Evolutionary conservation across 30 jellyfish, hydroid and myxozoan genomes (phyloP), one percentile per base, ranked within the genome.

Genomic region (Aurelia aurita complex sp. Pacific): DNA sequence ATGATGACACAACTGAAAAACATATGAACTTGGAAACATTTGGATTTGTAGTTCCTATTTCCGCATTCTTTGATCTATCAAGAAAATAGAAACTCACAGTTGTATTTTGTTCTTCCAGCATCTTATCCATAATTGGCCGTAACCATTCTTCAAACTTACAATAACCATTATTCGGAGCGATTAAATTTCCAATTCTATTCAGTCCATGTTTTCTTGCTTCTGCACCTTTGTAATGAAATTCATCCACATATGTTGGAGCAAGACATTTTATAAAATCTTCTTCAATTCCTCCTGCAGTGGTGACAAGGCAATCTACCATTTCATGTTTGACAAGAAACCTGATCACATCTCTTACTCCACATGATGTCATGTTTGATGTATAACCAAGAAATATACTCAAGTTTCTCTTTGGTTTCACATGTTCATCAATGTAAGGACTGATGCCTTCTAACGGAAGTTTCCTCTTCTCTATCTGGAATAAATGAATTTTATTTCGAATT

Each of bases 281-380:
- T 63, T 96, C 99, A 32, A 96, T 96, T 15, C 99, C 99, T 15
- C 99, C 99, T 3, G 96, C 96, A 18, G 99, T 85, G 10, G 98
- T 91, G 36, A 96, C 99, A 43, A 96, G 82, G 54, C 96, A 96
- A 79, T 96, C 99, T 57, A 96, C 97, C 86, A 85, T 85, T 34
- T 82, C 73, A 69, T 96, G 97, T 66, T 96, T 81, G 29, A 83
- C 99, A 36, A 96, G 90, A 68, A 85, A 96, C 6, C 99, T 93
- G 0, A 96, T 94, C 34, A 83, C 90, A 36, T 96, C 99, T 57
- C 99, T 70, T 4, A 91, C 91, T 43, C 99, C 99, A 81, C 97
- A 88, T 15, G 99, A 92, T 17, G 89, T 97, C 98, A 96, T 91
- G 81, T 96, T 96, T 66, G 99, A 96, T n/a, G 99, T 96, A 76